These are phyloP conservation scores for Drosophila testacea DNA, from an alignment of 2,888 invertebrate species.

Conservation along the genomic window DNA sequence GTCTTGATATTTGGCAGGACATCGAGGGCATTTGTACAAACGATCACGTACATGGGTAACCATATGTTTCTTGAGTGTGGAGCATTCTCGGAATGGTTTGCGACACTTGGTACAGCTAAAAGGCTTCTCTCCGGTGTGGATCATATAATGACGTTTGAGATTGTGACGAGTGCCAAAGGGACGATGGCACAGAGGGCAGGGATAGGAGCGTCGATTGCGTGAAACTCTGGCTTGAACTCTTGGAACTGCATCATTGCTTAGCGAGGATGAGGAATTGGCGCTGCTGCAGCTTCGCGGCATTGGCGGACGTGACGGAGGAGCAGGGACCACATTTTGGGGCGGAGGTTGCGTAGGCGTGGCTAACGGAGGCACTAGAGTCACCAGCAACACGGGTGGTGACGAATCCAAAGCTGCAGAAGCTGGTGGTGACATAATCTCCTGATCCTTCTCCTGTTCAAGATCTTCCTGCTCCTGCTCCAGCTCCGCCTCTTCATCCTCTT, in stretches of 20 bases:
- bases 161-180: slow-evolving; percentile 84
- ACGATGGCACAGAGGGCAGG: slow-evolving; percentile 84
- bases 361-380: slow-evolving; percentile 49
- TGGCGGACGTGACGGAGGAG: slow-evolving; percentile 33
- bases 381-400: slow-evolving; percentile 40
- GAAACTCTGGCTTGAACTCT: slow-evolving; percentile 2
- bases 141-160: slow-evolving; percentile 84
- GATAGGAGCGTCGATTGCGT: slow-evolving; percentile 76
- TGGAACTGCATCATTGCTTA: slow-evolving; percentile 60
- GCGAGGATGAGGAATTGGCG: slow-evolving; percentile 69
- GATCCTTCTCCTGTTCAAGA: slow-evolving; percentile 28
- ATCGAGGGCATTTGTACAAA: slow-evolving; percentile 82
- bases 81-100: slow-evolving; percentile 84
- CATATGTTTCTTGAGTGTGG: slow-evolving; percentile 84
- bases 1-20: slow-evolving; percentile 82
- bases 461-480: slow-evolving; percentile 11
- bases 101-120: slow-evolving; percentile 83
- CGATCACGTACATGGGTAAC: slow-evolving; percentile 83
- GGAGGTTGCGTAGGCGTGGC: slow-evolving; percentile 11
- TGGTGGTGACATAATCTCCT: slow-evolving; percentile 11
- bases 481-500: slow-evolving; percentile 10
- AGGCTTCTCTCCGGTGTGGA: slow-evolving; percentile 85
- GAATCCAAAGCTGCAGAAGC: neutral
- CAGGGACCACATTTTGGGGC: slow-evolving; percentile 6
- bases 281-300: slow-evolving; percentile 62